Conservation (phyloP, 2,888 invertebrate genomes). For the Tipula vernalis region DNA sequence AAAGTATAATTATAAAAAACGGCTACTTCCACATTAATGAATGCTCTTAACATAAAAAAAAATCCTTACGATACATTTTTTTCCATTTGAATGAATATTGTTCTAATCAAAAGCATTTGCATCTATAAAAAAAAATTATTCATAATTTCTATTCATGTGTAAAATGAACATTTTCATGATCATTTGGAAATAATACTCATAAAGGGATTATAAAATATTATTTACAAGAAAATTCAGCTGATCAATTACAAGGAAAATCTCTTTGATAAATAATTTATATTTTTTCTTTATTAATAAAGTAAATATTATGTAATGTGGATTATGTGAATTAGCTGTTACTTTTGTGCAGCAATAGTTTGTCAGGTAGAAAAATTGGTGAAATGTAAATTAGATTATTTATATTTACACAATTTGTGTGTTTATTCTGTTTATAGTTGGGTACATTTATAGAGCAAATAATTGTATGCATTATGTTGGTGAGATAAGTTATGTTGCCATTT, state of each 20-base stretch:
- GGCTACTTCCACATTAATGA: neutral
- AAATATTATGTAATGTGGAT: neutral
- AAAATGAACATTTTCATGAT: neutral
- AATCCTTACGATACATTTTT: neutral
- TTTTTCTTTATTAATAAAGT: neutral
- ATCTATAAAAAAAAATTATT: neutral
- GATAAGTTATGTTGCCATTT: neutral
- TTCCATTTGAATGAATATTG: neutral
- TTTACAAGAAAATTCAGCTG: neutral
- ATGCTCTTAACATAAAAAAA: neutral
- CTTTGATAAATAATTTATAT: neutral
- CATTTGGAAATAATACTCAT: neutral
- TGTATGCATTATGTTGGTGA: neutral
- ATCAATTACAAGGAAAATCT: neutral
- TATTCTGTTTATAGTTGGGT: neutral
- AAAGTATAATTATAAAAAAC: neutral
- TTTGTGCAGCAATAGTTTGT: neutral
- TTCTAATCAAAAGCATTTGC: neutral
- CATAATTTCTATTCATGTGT: neutral
- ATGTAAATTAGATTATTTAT: neutral
- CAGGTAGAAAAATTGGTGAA: neutral
- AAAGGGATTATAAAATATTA: neutral
- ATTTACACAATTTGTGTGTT: neutral
- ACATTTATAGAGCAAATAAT: neutral
- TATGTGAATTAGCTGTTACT: neutral